Conservation (phyloP, 2,113 vertebrate genomes). For the Riparia riparia region DNA sequence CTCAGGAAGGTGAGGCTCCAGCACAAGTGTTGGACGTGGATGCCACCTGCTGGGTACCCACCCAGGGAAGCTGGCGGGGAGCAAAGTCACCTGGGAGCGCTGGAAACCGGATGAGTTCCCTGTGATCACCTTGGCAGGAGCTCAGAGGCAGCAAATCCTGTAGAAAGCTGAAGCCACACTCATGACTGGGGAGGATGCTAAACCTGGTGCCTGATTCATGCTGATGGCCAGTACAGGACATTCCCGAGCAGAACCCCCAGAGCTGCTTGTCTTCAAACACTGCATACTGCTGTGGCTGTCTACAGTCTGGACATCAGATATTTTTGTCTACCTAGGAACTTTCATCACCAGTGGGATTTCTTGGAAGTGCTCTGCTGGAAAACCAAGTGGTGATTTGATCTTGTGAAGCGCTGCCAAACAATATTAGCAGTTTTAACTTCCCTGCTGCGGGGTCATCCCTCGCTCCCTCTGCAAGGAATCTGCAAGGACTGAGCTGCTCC, state of each 20-base stretch:
- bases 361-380: constrained; percentile 51
- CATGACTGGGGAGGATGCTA: neutral
- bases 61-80: neutral
- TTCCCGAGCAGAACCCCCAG: neutral
- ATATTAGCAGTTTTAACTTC: constrained; percentile 33
- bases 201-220: neutral
- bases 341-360: constrained; percentile 33
- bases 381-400: constrained; percentile 50
- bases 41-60: constrained; percentile 57
- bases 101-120: neutral
- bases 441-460: constrained; percentile 12
- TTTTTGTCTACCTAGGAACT: constrained; percentile 50
- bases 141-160: neutral
- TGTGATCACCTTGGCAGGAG: neutral
- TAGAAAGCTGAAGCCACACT: neutral
- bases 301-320: neutral
- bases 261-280: neutral
- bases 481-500: neutral
- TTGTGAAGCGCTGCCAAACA: constrained; percentile 46
- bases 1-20: neutral
- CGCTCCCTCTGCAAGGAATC: neutral
- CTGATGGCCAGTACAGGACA: neutral
- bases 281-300: neutral
- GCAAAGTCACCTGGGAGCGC: neutral
- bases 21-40: neutral